Percentiles rank a stretch among this genome's conserved stretches.
Evolutionary conservation across 2,797 vertebrate genomes (phyloP).

Genomic region (Hydrocynus forskahlii): DNA sequence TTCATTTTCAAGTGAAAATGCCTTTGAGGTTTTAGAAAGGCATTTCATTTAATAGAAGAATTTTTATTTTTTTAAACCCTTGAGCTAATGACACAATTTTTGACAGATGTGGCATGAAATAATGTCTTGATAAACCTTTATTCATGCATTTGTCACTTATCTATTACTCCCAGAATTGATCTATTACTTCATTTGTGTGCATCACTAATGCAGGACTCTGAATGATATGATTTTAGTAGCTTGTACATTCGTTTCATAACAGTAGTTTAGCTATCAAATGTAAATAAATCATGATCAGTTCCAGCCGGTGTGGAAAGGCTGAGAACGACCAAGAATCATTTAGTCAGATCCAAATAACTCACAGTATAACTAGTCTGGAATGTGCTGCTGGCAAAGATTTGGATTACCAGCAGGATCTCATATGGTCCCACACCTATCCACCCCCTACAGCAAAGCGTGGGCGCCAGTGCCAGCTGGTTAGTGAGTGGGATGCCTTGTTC

Average conservation of each 20-base stretch:
- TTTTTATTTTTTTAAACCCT: no score
- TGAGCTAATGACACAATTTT: no score
- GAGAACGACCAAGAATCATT: slow-evolving; percentile 12
- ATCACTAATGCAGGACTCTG: no score
- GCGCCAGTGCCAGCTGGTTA: slow-evolving; percentile 79
- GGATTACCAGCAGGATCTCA: slow-evolving; percentile 69
- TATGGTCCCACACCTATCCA: slow-evolving; percentile 54
- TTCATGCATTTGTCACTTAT: no score
- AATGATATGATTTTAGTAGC: no score
- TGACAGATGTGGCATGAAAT: no score
- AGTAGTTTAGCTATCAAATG: background rate
- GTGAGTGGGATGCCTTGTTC: slow-evolving; percentile 74
- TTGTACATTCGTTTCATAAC: no score
- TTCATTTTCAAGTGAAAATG: background rate
- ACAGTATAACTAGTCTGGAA: slow-evolving; percentile 26
- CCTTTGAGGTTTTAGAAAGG: background rate
- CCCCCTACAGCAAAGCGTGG: slow-evolving; percentile 74
- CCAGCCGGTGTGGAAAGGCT: slow-evolving; percentile 6
- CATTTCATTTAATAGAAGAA: background rate
- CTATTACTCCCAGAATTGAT: no score
- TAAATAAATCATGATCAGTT: background rate
- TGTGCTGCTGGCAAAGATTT: slow-evolving; percentile 62
- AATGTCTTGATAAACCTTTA: no score
- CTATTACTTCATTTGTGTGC: no score
- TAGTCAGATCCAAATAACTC: slow-evolving; percentile 22